Base-by-base conservation (phyloP, 35 echinoderm and acorn worm species). In the Lytechinus variegatus region DNA sequence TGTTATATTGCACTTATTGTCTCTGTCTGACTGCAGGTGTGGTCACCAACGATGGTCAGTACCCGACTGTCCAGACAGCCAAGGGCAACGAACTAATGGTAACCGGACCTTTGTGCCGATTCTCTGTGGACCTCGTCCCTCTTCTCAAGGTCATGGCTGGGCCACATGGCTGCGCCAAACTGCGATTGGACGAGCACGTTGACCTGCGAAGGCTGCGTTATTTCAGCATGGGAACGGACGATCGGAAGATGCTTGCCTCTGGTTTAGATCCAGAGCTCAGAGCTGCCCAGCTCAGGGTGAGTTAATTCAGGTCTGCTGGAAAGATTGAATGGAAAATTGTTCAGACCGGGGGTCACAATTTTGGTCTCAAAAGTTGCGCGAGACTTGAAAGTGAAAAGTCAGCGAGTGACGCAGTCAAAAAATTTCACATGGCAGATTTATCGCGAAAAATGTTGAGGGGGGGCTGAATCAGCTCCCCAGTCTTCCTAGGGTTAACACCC, bases 31-130 rank as follows among this genome's bases (percentile, higher is more conserved):
- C 61, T 87, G 24, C 56, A 97, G 98, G 95, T 60, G 97, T 99
- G 8, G 96, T 99, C 14, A 53, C 54, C 3, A 99, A 97, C 89
- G 95, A 93, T 27, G 98, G 98, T 55, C 98, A 99, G 97, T 99
- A 97, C 86, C 98, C 98, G 3, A 57, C 79, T 86, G 96, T 95
- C 9, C 92, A 94, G 14, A 96, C 91, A 6, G 58, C 96, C 4
- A 87, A 95, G 4, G 55, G 86, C 24, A 95, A 96, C 14, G 86
- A 97, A 87, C 91, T 99, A 95, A 86, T 61, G 53, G 94, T 87
- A n/a, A 99, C 98, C 0, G 98, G 98, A 10, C 98, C 98, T 4
- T 94, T 99, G 55, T 99, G 98, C 79, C 95, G 98, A 12, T 99
- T 95, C 94, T 97, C 97, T 6, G 95, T 95, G 19, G 98, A 99